Percentiles rank a stretch among this genome's conserved stretches.
Evolutionary conservation across 64 coral and sea anemone species (phyloP).

Genomic region (Montipora foliosa): DNA sequence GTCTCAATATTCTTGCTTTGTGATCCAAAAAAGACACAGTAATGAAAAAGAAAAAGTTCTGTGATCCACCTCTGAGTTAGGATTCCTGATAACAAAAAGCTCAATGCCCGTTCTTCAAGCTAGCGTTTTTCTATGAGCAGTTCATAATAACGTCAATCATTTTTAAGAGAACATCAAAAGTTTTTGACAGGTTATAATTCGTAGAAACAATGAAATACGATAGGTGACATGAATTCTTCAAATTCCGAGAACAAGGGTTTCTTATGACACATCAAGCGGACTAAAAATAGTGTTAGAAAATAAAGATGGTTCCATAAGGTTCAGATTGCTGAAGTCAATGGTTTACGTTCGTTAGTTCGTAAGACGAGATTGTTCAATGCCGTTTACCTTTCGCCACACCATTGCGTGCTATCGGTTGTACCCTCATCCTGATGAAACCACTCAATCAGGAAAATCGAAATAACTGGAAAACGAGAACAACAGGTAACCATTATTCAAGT

Average conservation of each 20-base stretch:
- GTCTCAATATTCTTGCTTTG: background rate
- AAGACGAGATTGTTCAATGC: background rate
- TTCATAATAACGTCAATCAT: constrained; percentile 34
- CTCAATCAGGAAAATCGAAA: constrained; percentile 10
- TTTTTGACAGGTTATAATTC: constrained; percentile 48
- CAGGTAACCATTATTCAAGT: constrained; percentile 26
- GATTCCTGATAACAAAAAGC: constrained; percentile 17
- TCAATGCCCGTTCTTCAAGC: background rate
- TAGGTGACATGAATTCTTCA: background rate
- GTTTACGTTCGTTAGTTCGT: background rate
- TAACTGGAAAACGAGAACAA: constrained; percentile 25
- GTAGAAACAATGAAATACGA: constrained; percentile 10
- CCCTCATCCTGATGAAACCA: background rate
- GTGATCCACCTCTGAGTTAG: background rate
- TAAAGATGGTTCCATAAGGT: background rate
- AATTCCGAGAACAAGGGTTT: background rate
- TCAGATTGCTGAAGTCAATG: background rate
- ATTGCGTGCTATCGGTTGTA: constrained; percentile 17
- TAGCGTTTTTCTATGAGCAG: constrained; percentile 32
- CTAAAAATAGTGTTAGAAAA: constrained; percentile 15
- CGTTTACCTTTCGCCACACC: background rate
- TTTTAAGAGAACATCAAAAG: constrained; percentile 2
- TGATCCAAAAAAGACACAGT: background rate
- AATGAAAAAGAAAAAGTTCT: background rate
- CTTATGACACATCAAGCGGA: background rate